Conservation (phyloP, 2,113 vertebrate genomes). For the Channa maculata region DNA sequence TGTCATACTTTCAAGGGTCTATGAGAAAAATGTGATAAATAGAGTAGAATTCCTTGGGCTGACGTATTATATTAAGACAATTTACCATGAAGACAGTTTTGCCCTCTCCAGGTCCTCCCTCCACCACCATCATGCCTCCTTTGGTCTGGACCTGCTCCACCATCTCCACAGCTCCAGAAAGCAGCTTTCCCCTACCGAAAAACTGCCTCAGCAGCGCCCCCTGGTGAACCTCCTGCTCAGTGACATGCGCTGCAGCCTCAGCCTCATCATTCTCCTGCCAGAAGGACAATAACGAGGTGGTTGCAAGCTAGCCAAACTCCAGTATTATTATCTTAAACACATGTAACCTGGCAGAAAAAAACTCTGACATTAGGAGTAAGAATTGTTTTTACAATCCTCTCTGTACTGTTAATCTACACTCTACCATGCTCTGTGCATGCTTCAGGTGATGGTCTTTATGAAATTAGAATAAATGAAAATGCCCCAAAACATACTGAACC, state of each 20-base stretch:
- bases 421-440: too few relatives aligned
- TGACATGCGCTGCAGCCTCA: constrained; percentile 41
- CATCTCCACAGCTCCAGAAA: constrained; percentile 60
- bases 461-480: too few relatives aligned
- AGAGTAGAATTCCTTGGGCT: too few relatives aligned
- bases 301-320: neutral
- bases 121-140: constrained; percentile 84
- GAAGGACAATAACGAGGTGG: neutral
- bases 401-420: too few relatives aligned
- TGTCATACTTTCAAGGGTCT: too few relatives aligned
- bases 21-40: too few relatives aligned
- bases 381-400: too few relatives aligned
- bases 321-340: too few relatives aligned
- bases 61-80: neutral
- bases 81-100: constrained; percentile 87
- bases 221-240: constrained; percentile 83
- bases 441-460: too few relatives aligned
- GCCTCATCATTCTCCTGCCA: constrained; percentile 60
- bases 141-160: constrained; percentile 70
- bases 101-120: constrained; percentile 84
- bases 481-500: too few relatives aligned
- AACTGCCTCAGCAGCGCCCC: constrained; percentile 79
- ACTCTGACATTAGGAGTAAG: too few relatives aligned
- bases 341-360: too few relatives aligned
- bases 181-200: constrained; percentile 78